Evolutionary conservation across 1,140 invertebrate species (phyloP), one percentile per base, ranked within the genome.

Genomic region (Plodia interpunctella): DNA sequence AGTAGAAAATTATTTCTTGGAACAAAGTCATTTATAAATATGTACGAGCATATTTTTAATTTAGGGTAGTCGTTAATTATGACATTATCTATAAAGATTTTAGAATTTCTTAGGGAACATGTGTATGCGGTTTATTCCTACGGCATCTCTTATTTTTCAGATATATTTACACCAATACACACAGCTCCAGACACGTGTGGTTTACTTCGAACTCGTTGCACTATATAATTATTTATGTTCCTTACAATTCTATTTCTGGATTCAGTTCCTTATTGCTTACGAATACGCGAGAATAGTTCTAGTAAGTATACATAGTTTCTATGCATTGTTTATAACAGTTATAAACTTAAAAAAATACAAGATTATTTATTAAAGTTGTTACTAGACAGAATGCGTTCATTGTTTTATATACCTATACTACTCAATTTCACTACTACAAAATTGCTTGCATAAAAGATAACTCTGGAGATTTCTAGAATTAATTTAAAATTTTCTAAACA

Each of bases 211-310:
- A 73, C 66, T 53, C 49, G 59, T 44, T 59, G 57, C 50, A 44
- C 44, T 62, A 54, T 60, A 18, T 53, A 73, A 32, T 67, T 59
- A 67, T 70, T 69, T 67, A 70, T 65, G 64, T 72, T 68, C 64
- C 58, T 65, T 71, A 70, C 68, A 62, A 51, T 65, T 63, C 52
- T 76, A 74, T 76, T 74, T 76, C 55, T 28, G 65, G 62, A 69
- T 56, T 60, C 68, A 62, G 72, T 77, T 76, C 66, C 70, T 69
- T 69, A 57, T 53, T 53, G 49, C 50, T 51, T 25, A 63, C 38
- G 38, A 44, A 44, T 44, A 44, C 38, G 38, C 38, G 10, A 44
- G 38, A 44, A 44, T 44, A 44, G 38, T 15, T 44, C 5, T 17
- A 44, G 38, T 2, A 44, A 44, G 38, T 2, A 44, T 44, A 44